These are phyloP conservation scores for Eulacestoma nigropectus DNA, from an alignment of 2,113 vertebrate species.

Conservation along the genomic window DNA sequence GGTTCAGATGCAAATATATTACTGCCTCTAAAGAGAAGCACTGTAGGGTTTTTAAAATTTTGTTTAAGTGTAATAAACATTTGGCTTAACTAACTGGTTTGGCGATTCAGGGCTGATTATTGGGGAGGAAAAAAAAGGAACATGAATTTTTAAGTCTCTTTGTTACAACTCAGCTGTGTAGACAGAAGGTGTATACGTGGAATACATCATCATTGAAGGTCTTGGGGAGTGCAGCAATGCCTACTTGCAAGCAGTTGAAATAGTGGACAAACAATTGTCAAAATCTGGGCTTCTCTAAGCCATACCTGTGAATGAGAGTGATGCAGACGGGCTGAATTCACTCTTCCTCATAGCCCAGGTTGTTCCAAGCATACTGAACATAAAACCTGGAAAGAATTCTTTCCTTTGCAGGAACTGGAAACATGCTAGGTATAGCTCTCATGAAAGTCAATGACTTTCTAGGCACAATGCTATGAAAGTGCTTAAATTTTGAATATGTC, in stretches of 20 bases:
- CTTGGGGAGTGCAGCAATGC: neutral
- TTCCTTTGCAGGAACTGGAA: neutral
- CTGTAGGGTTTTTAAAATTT: neutral
- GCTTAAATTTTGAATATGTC: neutral
- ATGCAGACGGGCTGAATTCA: neutral
- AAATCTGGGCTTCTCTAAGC: neutral
- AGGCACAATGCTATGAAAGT: neutral
- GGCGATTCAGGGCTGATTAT: neutral
- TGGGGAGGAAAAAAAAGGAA: neutral
- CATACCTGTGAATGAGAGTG: neutral
- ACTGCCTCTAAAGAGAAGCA: neutral
- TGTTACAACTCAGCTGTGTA: neutral
- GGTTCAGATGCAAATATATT: neutral
- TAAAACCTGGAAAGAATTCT: neutral
- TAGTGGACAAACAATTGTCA: neutral
- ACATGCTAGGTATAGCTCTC: neutral
- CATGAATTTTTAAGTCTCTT: neutral
- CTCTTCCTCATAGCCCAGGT: neutral
- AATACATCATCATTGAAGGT: neutral
- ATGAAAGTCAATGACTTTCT: neutral
- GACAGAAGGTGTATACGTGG: rapidly evolving
- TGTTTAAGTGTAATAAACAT: neutral
- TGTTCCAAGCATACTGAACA: neutral
- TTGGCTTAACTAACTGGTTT: neutral
- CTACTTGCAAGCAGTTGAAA: neutral